These are phyloP conservation scores for Notamacropus eugenii DNA, from an alignment of 2,797 vertebrate species.

Conservation along the genomic window DNA sequence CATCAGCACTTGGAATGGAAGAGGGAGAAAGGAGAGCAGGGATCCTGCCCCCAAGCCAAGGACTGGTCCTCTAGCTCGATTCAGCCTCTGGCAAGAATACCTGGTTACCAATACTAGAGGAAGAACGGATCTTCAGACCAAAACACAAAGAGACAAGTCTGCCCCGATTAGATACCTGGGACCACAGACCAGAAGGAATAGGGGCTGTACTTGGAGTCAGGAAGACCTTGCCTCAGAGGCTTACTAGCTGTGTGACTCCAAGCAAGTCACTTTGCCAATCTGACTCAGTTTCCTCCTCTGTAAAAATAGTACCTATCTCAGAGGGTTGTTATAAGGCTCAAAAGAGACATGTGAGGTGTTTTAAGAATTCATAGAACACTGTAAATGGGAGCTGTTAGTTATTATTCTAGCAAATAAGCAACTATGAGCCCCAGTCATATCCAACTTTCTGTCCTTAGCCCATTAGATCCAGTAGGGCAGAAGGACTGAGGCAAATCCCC, in stretches of 20 bases:
- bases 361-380: background rate
- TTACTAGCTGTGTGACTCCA: background rate
- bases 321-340: background rate
- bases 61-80: background rate
- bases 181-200: background rate
- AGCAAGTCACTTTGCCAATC: background rate
- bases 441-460: background rate
- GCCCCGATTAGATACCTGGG: background rate
- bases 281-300: background rate
- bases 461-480: background rate
- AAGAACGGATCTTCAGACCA: background rate
- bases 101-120: background rate
- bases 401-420: background rate
- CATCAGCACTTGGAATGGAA: background rate
- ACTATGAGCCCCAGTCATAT: background rate
- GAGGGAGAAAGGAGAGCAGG: background rate
- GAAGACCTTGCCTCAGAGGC: background rate
- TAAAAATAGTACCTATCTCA: background rate
- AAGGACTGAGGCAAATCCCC: background rate
- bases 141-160: background rate
- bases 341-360: background rate
- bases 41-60: background rate
- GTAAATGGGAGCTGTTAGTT: background rate
- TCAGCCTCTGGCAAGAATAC: background rate
- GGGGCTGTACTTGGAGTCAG: background rate